Base-by-base conservation (phyloP, 2,113 vertebrate genomes). In the Microcebus lehilahytsara region DNA sequence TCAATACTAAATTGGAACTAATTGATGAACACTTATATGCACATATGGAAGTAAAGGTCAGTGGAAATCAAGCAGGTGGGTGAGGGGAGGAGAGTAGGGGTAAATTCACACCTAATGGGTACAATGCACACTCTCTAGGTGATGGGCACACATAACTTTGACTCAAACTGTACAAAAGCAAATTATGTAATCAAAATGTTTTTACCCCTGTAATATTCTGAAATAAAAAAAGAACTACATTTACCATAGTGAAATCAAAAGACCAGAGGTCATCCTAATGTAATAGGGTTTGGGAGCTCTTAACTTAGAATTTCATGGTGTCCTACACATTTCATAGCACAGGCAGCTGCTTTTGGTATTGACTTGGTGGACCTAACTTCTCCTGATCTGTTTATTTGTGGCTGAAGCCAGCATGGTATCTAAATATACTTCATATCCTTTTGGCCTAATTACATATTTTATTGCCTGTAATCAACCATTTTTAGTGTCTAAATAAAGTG, bases 341-440 rank as follows among this genome's bases (percentile, higher is more conserved):
- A 93, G 60, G 22, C 53, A 51, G 16, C 17, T 96, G 34, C 22
- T 66, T 83, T 79, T 17, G 58, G 62, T 83, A 79, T 42, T 87
- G 46, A 60, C 11, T 89, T 86, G 23, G 23, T 84, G 2, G 56
- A 62, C 7, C 13, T 8, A 16, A 4, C 6, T n/a, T 78, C 37
- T 46, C n/a, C 27, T 6, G 60, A 4, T 74, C 46, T 85, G 13
- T 89, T 62, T 84, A 85, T 90, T 97, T 32, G 85, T 86, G 51
- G 71, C 37, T 75, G 78, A 96, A 95, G 16, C 42, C 62, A 60
- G 81, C 12, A 22, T 77, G 32, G 27, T 89, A 91, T 11, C 72
- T 67, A 89, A 91, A 71, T 85, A 86, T 80, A 94, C n/a, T 89
- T 95, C 58, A 79, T 9, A 92, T 86, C 3, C n/a, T 84, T 95